Base-by-base conservation (phyloP, 1,140 invertebrate genomes). In the Drosophila leontia region DNA sequence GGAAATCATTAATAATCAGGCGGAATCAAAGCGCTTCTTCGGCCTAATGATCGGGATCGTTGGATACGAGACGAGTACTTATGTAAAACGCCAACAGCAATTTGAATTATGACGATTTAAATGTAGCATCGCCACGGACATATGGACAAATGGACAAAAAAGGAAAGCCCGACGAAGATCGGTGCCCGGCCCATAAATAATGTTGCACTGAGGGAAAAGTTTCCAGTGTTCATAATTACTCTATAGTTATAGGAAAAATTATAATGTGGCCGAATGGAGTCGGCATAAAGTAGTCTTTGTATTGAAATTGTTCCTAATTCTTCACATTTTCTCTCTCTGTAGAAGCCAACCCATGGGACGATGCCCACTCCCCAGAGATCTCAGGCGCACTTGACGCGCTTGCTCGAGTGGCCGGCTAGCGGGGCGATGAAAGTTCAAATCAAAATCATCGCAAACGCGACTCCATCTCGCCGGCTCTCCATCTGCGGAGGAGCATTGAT, bases 1-100 rank as follows among this genome's bases (percentile, higher is more conserved):
- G 84, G 84, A 87, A 87, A 87, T 87, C 84, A 87, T 87, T 87
- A 90, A 87, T 87, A 87, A 90, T 90, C 84, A 65, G 65, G 42
- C 78, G 68, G 75, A 80, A 77, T 78, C 75, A 75, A 84, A 82
- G 80, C 71, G 81, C 79, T 80, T 68, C 60, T 80, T 65, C 41
- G 48, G 45, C 80, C 87, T 87, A 87, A 87, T 87, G 84, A 87
- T 88, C 62, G 84, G 69, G 76, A 79, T 78, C 75, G 75, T 51
- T 55, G 37, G 32, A 42, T 32, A 17, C 56, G 70, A 68, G 68
- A 57, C 42, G 57, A 55, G 41, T 50, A 70, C 57, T 57, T 65
- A 60, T 77, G 74, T 77, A 77, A 77, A 77, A 62, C 53, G 75
- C 77, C 48, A 63, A 59, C 75, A 78, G 58, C 58, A 61, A 56